Conservation (phyloP, 2,797 vertebrate genomes). For the Helicolenus hilgendorfi region DNA sequence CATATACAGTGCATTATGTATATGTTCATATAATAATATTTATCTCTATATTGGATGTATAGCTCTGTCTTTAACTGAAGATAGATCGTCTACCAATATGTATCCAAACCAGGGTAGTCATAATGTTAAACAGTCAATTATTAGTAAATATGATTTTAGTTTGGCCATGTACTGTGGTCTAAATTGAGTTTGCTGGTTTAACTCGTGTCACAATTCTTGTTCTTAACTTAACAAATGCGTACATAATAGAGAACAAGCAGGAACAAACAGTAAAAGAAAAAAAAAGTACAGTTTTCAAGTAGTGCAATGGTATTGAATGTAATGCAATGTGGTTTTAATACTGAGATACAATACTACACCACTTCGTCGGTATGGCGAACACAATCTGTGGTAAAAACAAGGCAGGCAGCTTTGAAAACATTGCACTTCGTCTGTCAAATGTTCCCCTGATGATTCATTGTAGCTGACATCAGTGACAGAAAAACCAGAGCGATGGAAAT, state of each 20-base stretch:
- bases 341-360: neutral
- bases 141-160: neutral
- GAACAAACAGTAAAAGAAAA: neutral
- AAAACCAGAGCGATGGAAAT: slow-evolving; percentile 79
- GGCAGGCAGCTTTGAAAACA: slow-evolving; percentile 57
- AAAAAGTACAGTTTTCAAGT: neutral
- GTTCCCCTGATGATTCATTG: slow-evolving; percentile 75
- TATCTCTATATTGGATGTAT: neutral
- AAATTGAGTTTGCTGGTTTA: neutral
- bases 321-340: slow-evolving; percentile 21
- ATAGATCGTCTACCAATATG: neutral
- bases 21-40: neutral
- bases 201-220: neutral
- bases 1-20: neutral
- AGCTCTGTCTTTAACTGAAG: neutral
- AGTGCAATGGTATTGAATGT: neutral
- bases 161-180: neutral
- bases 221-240: neutral
- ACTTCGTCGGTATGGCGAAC: slow-evolving; percentile 14
- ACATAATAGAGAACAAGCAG: neutral
- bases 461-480: slow-evolving; percentile 71
- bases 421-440: slow-evolving; percentile 65
- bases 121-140: neutral
- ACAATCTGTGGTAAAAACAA: slow-evolving; percentile 43
- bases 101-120: neutral